These are phyloP conservation scores for Tragelaphus strepsiceros DNA, from an alignment of 2,113 vertebrate genomes.

Conservation along the genomic window DNA sequence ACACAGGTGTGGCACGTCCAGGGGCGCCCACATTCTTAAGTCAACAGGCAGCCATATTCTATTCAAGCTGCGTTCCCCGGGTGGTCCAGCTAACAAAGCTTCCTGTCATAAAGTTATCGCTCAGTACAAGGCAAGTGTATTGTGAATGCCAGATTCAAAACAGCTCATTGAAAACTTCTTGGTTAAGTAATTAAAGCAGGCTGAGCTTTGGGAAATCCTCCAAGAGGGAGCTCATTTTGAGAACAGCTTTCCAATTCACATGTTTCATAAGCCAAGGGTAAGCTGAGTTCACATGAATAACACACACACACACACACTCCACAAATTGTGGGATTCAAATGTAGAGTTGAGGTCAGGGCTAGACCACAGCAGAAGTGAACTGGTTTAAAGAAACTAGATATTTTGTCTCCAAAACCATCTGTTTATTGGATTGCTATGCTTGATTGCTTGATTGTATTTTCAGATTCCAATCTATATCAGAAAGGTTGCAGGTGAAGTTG, in stretches of 20 bases:
- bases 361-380: conserved; percentile 38
- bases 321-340: conserved; percentile 49
- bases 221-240: conserved; percentile 65
- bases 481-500: neutral
- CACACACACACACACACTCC: neutral
- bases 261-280: conserved; percentile 56
- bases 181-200: conserved; percentile 73
- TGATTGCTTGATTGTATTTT: neutral
- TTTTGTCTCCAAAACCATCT: conserved; percentile 36
- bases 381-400: conserved; percentile 15
- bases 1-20: conserved; percentile 48
- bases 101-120: conserved; percentile 70
- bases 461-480: conserved; percentile 1
- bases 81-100: conserved; percentile 71
- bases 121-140: conserved; percentile 52
- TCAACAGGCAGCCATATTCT: conserved; percentile 4
- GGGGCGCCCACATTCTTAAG: conserved; percentile 21
- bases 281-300: conserved; percentile 48
- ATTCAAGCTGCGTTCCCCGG: conserved; percentile 21
- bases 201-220: conserved; percentile 68
- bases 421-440: conserved; percentile 36
- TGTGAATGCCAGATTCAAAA: conserved; percentile 73
- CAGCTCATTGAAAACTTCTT: conserved; percentile 74
- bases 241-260: conserved; percentile 57
- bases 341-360: conserved; percentile 27